Percentiles rank a stretch among this genome's conserved stretches.
Conservation (phyloP, 2,113 vertebrate species). For the Ameiurus melas region DNA sequence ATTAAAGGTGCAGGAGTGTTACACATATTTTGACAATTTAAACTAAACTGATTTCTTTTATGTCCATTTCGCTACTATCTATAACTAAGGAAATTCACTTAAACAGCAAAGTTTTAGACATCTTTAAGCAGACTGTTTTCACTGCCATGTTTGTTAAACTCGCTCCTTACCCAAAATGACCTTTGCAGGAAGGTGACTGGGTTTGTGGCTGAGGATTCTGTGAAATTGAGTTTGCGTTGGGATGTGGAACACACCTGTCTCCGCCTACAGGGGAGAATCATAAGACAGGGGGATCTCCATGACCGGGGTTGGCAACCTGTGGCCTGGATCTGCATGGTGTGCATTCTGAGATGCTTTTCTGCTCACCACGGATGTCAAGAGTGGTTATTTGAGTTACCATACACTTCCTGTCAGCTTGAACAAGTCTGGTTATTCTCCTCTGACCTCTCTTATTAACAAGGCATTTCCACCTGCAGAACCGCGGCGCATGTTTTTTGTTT, state of each 20-base stretch:
- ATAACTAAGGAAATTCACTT: not conserved
- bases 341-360: not conserved
- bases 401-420: not conserved
- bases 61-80: not conserved
- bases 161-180: not conserved
- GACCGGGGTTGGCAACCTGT: not conserved
- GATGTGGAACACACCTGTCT: not conserved
- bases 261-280: not conserved
- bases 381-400: not conserved
- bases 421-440: no score
- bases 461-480: no score
- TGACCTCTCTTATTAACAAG: no score
- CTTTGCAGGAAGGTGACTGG: not conserved
- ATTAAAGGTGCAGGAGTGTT: not conserved
- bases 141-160: not conserved
- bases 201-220: not conserved
- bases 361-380: not conserved
- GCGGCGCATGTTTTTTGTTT: not conserved
- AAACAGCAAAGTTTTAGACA: not conserved
- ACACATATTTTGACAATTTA: not conserved
- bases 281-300: not conserved
- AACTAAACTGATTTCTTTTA: not conserved
- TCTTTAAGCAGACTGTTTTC: not conserved
- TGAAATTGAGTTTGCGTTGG: not conserved
- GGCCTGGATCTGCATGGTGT: not conserved